Evolutionary conservation across 2,113 vertebrate genomes (phyloP), one percentile per base, ranked within the genome.

Genomic region (Pogonocichla stellata): DNA sequence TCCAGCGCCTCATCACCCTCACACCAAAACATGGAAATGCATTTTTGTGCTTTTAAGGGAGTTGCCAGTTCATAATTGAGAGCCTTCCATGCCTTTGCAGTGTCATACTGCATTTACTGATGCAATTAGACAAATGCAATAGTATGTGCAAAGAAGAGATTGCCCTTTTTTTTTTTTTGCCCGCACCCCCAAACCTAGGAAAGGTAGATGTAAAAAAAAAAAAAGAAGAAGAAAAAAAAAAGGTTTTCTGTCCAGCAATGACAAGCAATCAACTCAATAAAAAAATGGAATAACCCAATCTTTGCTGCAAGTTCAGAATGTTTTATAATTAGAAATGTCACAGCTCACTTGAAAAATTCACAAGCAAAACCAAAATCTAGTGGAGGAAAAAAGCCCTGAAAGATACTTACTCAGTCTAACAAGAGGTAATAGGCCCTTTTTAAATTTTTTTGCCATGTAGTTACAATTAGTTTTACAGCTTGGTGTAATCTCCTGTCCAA

Each of bases 251-350:
- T 88, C 94, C 51, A 78, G 51, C 64, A 93, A n/a, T 69, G 80
- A 75, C 88, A 89, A 74, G 51, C 60, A 73, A 71, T 84, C 72
- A 70, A 60, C 64, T 89, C 80, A 81, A 85, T 95, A 17, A 51
- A 69, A 86, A 92, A 84, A 22, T 3, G 57, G 43, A 56, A 61
- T 91, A 87, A 87, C 61, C 50, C 81, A 65, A 48, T 91, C 48
- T 71, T 92, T 84, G 40, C 80, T 92, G 70, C 80, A 89, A 95
- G 36, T 67, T 53, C 40, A 67, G 66, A 89, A 85, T 69, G 56
- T 72, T 95, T 94, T 89, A 71, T 87, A 95, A 95, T 92, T 96
- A 82, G 80, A 92, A 85, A 85, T 92, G 61, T 91, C 84, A 89
- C 91, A 85, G 70, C 53, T 97, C 61, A 71, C 48, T 95, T 86